Evolutionary conservation across 2,888 invertebrate species (phyloP).

Genomic region (Caenorhabditis sp.): DNA sequence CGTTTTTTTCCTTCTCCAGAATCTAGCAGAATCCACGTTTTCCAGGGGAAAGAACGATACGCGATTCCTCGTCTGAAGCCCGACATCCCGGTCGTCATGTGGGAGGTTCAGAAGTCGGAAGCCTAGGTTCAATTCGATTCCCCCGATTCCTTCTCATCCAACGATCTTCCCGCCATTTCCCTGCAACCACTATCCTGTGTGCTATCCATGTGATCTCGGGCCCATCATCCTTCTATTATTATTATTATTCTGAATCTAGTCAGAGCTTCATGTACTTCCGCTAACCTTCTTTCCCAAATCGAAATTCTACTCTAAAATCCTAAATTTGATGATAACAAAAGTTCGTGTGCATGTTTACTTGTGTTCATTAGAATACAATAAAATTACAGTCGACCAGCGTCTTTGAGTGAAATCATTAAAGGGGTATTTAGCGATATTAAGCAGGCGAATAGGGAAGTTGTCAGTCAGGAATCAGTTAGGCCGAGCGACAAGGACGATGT

Average conservation of each 20-base stretch:
- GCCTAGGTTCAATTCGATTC: no score
- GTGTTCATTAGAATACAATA: background rate
- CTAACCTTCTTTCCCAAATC: background rate
- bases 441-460: background rate
- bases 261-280: background rate
- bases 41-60: conserved; percentile 63
- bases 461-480: background rate
- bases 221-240: background rate
- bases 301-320: no score
- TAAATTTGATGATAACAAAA: no score
- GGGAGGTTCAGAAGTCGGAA: conserved; percentile 42
- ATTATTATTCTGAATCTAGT: background rate
- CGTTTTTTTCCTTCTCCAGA: background rate
- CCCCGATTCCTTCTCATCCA: background rate
- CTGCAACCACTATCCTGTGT: conserved; percentile 1
- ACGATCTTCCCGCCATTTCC: background rate
- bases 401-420: background rate
- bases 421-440: background rate
- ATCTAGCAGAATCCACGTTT: background rate
- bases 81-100: conserved; percentile 64
- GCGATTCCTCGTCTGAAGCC: conserved; percentile 61
- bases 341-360: no score
- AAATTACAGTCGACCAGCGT: conserved; percentile 3
- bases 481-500: conserved; percentile 45
- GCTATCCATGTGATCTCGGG: conserved; percentile 9